Conservation (phyloP, 2,888 invertebrate species). For the Odontocolon sp. region DNA sequence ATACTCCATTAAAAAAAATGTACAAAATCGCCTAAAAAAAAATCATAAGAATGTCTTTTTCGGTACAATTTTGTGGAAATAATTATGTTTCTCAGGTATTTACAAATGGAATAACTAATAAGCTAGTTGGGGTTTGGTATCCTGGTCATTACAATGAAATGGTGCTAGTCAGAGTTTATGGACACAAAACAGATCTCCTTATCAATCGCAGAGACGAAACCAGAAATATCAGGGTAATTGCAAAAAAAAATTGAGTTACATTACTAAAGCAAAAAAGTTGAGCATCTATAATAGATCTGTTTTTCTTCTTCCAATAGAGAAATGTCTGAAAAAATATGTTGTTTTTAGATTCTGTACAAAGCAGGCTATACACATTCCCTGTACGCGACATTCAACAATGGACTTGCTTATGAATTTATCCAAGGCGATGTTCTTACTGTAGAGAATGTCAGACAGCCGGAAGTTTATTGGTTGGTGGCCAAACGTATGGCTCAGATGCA, state of each 20-base stretch:
- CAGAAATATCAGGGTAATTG: slow-evolving; percentile 79
- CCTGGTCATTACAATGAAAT: slow-evolving; percentile 84
- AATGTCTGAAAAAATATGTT: background rate
- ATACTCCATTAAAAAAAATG: background rate
- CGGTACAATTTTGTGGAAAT: background rate
- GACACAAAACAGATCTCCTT: slow-evolving; percentile 94
- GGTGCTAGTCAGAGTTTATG: slow-evolving; percentile 94
- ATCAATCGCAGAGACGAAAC: slow-evolving; percentile 94
- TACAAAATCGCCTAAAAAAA: background rate
- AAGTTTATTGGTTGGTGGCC: slow-evolving; percentile 89
- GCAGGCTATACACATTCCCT: slow-evolving; percentile 92
- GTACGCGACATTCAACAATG: slow-evolving; percentile 96
- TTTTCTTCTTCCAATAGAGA: slow-evolving; percentile 9
- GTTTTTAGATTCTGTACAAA: slow-evolving; percentile 84
- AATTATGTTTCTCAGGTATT: slow-evolving; percentile 85
- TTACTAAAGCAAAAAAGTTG: no score
- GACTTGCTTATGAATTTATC: slow-evolving; percentile 93
- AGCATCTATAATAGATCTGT: no score
- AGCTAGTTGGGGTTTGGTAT: slow-evolving; percentile 86
- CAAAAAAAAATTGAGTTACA: background rate
- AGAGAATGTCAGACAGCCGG: slow-evolving; percentile 84
- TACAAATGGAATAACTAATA: slow-evolving; percentile 97
- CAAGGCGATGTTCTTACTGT: slow-evolving; percentile 90
- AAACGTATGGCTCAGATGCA: slow-evolving; percentile 92
- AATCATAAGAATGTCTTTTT: no score